phyloP scores from a whole-genome alignment of 2,888 invertebrate genomes.

The Romanomermis culicivorax region DNA sequence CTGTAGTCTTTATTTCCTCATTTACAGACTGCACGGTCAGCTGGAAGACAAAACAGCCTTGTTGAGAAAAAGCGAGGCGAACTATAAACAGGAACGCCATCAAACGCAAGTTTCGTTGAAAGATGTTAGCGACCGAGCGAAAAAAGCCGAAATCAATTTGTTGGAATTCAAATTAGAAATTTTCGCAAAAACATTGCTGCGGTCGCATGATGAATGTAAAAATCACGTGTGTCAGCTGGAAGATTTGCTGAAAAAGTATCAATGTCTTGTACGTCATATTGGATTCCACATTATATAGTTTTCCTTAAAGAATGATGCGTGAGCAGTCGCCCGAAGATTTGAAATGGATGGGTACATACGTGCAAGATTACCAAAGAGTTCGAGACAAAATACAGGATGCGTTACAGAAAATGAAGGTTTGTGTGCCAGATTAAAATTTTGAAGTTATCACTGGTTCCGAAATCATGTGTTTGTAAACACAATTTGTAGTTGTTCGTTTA shows the following conservation, averaged over 20 bases:
- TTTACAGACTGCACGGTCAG: conserved; percentile 12
- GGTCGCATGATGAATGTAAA: conserved; percentile 20
- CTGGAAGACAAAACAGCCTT: conserved; percentile 17
- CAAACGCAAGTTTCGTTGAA: conserved; percentile 8
- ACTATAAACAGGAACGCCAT: conserved; percentile 13
- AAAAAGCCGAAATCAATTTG: conserved; percentile 17
- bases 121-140: conserved; percentile 18
- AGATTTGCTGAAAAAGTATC: no score
- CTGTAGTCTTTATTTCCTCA: background rate
- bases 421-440: no score
- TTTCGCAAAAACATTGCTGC: conserved; percentile 18
- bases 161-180: conserved; percentile 20
- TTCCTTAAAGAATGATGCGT: background rate
- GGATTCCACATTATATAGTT: no score
- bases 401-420: conserved; percentile 15
- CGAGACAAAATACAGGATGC: conserved; percentile 15
- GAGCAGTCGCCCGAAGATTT: conserved; percentile 8
- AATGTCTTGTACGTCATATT: no score
- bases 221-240: conserved; percentile 13
- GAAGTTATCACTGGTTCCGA: no score
- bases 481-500: no score
- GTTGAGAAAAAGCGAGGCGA: conserved; percentile 16
- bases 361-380: conserved; percentile 14
- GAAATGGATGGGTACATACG: conserved; percentile 2
- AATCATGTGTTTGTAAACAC: no score